These are phyloP conservation scores for Ceyx erithaca DNA, from an alignment of 2,797 vertebrate species.

Conservation along the genomic window DNA sequence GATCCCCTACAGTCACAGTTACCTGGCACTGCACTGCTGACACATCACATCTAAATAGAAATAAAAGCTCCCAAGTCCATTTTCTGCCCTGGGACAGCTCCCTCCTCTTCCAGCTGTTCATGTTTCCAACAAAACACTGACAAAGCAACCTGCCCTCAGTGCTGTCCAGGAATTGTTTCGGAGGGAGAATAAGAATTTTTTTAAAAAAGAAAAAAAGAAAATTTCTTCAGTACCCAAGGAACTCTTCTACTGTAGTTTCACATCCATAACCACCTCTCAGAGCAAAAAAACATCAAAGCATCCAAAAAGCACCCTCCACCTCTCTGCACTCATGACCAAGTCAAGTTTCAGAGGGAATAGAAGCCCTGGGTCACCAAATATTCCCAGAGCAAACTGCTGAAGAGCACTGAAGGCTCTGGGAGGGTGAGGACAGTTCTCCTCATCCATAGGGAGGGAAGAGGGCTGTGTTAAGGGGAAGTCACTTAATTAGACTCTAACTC, in stretches of 20 bases:
- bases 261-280: background rate
- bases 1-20: background rate
- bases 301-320: background rate
- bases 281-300: background rate
- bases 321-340: accelerated
- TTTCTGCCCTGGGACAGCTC: background rate
- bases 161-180: background rate
- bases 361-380: background rate
- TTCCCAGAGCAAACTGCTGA: accelerated
- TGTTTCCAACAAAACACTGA: background rate
- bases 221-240: background rate
- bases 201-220: background rate
- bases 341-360: background rate
- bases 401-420: accelerated
- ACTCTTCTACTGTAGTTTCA: background rate
- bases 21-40: background rate
- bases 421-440: background rate
- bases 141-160: background rate
- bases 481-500: background rate
- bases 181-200: accelerated
- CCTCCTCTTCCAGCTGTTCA: background rate
- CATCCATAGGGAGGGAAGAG: no score
- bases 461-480: background rate
- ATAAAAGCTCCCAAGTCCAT: background rate
- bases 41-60: background rate